phyloP scores from a whole-genome alignment of 2,888 invertebrate species.

The Beris morrisii region DNA sequence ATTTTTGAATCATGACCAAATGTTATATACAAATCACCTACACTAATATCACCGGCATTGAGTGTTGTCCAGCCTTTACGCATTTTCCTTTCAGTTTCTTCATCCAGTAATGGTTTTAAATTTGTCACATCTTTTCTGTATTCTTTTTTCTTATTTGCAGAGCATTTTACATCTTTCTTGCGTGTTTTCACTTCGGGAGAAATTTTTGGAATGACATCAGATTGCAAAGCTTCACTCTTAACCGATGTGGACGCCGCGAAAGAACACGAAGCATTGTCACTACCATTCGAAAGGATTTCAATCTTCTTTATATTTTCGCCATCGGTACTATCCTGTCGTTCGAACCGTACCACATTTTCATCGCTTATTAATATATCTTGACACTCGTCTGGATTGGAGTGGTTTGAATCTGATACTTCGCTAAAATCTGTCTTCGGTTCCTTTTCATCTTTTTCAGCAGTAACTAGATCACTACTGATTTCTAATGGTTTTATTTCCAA shows the following conservation, averaged over 20 bases:
- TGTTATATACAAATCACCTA: conserved; percentile 90
- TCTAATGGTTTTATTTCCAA: conserved; percentile 3
- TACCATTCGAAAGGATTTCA: conserved; percentile 6
- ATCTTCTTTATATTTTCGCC: conserved; percentile 18
- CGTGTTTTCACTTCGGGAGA: conserved; percentile 14
- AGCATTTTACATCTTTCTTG: conserved; percentile 33
- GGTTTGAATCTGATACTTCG: conserved; percentile 33
- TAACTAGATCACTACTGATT: not conserved
- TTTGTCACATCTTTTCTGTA: conserved; percentile 41
- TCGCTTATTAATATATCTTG: conserved; percentile 11
- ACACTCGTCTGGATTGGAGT: conserved; percentile 13
- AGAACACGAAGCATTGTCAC: conserved; percentile 18
- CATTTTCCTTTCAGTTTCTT: conserved; percentile 52
- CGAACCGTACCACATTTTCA: conserved; percentile 20
- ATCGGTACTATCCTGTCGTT: conserved; percentile 30
- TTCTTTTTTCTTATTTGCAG: conserved; percentile 3
- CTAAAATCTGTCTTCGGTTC: conserved; percentile 49
- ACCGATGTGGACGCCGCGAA: not conserved
- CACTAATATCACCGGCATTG: conserved; percentile 76
- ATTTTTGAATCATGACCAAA: conserved; percentile 71
- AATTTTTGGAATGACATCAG: not conserved
- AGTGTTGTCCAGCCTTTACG: conserved; percentile 75
- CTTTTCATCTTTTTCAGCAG: conserved; percentile 26
- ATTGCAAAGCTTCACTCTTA: not conserved
- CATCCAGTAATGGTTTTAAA: conserved; percentile 52